Percentiles rank a stretch among this genome's conserved stretches.
Conservation (phyloP, 2,797 vertebrate species). For the Notamacropus eugenii region DNA sequence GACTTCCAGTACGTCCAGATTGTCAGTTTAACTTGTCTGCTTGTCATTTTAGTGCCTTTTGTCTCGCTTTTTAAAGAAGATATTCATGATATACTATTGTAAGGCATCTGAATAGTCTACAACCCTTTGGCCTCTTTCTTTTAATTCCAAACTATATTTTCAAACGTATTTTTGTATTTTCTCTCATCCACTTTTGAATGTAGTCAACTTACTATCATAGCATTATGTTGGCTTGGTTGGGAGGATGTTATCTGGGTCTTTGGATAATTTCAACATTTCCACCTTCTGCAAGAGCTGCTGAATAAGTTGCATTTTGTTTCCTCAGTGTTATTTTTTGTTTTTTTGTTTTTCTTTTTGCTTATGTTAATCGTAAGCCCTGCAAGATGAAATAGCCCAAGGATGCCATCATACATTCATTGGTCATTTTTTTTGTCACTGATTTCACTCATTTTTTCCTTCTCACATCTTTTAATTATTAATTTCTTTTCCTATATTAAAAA, state of each 20-base stretch:
- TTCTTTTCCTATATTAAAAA: neutral
- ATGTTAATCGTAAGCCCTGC: neutral
- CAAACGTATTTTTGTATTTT: neutral
- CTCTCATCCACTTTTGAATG: neutral
- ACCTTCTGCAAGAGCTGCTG: neutral
- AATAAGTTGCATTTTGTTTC: neutral
- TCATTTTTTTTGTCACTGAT: neutral
- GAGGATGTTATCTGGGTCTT: neutral
- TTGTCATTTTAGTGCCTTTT: neutral
- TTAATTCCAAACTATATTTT: neutral
- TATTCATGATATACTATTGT: neutral
- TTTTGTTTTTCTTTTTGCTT: neutral
- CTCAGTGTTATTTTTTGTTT: neutral
- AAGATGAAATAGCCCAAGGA: neutral
- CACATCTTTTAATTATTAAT: neutral
- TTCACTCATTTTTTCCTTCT: neutral
- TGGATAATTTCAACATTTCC: neutral
- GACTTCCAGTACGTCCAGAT: neutral
- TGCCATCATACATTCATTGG: neutral
- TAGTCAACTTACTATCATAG: neutral
- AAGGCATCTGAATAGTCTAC: neutral
- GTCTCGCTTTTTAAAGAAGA: neutral
- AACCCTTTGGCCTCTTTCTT: too few relatives aligned
- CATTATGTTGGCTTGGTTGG: neutral
- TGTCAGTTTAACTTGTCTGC: neutral